These are phyloP conservation scores for Pangasius krempfi DNA, from an alignment of 2,797 vertebrate species.

Conservation along the genomic window DNA sequence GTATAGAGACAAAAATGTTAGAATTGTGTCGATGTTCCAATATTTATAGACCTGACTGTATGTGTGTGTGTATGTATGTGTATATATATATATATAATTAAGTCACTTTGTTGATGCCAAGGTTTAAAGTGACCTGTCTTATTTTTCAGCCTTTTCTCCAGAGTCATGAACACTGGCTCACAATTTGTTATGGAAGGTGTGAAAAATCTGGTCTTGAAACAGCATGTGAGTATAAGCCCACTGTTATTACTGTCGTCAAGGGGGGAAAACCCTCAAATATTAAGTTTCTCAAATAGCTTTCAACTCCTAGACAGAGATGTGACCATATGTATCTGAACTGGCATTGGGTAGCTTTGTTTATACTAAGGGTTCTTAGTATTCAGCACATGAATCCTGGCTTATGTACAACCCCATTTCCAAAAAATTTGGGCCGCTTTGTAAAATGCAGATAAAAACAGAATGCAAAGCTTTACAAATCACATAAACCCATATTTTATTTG, in stretches of 20 bases:
- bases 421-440: too few species aligned
- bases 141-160: slow-evolving; percentile 85
- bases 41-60: too few species aligned
- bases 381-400: not conserved
- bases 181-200: slow-evolving; percentile 99
- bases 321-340: not conserved
- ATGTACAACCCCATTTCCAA: not conserved
- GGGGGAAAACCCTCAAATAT: not conserved
- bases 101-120: not conserved
- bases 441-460: too few species aligned
- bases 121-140: slow-evolving; percentile 8
- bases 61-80: too few species aligned
- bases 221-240: slow-evolving; percentile 85
- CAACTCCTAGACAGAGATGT: not conserved
- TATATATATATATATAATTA: not conserved
- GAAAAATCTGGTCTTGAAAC: slow-evolving; percentile 96
- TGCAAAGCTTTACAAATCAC: too few species aligned
- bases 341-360: not conserved
- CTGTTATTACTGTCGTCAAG: not conserved
- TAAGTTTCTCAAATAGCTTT: not conserved
- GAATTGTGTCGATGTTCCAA: too few species aligned
- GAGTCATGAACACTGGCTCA: slow-evolving; percentile 96
- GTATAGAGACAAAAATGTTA: too few species aligned
- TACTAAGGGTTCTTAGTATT: not conserved
- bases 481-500: too few species aligned